phyloP scores from a whole-genome alignment of 1,140 invertebrate genomes.

The Procambarus virginalis region DNA sequence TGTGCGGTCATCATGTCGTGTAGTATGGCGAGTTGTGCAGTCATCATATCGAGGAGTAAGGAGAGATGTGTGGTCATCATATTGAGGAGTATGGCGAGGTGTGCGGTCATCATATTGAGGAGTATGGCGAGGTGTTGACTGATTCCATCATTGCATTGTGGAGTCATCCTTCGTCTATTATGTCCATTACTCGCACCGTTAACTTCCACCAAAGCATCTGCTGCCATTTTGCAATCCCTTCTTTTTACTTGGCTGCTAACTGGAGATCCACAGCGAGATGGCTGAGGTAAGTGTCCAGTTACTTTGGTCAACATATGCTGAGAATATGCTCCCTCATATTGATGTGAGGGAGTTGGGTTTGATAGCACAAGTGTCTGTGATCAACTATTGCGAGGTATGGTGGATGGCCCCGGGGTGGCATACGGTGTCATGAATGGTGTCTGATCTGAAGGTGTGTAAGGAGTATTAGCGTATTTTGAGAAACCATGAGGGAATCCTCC shows the following conservation, averaged over 20 bases:
- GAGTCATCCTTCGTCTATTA: no score
- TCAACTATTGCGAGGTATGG: constrained; percentile 66
- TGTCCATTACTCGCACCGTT: no score
- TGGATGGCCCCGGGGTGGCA: constrained; percentile 72
- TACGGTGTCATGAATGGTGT: constrained; percentile 94
- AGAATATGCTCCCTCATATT: not conserved
- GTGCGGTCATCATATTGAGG: no score
- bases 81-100: no score
- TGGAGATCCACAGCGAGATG: constrained; percentile 56
- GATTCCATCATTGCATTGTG: no score
- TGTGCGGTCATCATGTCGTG: no score
- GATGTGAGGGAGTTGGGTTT: constrained; percentile 37
- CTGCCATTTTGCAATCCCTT: no score
- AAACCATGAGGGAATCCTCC: constrained; percentile 71
- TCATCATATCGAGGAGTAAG: no score
- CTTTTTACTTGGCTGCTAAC: constrained; percentile 60
- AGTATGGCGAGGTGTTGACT: no score
- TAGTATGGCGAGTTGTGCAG: no score
- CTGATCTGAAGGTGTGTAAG: constrained; percentile 91
- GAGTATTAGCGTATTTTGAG: constrained; percentile 73
- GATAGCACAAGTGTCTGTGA: constrained; percentile 59
- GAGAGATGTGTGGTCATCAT: no score
- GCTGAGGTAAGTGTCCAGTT: constrained; percentile 24
- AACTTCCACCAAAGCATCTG: no score
- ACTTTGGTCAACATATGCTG: not conserved